Base-by-base conservation (phyloP, 2,113 vertebrate species). In the Sardina pilchardus region DNA sequence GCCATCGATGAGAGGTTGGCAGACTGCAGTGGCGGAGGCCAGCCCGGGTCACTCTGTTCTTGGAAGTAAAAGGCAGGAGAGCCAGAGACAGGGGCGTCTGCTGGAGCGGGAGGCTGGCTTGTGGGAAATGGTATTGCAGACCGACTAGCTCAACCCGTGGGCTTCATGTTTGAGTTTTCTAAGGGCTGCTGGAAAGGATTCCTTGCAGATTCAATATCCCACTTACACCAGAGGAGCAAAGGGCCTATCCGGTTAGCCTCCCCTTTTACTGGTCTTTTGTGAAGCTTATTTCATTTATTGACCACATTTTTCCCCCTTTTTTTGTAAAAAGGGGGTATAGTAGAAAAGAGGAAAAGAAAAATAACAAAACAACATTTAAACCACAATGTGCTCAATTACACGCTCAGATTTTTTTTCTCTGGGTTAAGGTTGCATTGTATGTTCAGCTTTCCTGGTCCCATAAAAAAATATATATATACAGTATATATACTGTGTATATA, bases 1-100 rank as follows among this genome's bases (percentile, higher is more conserved):
- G 81, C n/a, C 84, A 47, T 44, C 63, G 78, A 82, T 84, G 34
- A 71, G 83, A 86, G 78, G 85, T 82, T 82, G 81, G 81, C 63
- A 30, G 63, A 71, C 10, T 10, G 34, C 30, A 71, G 26, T 10
- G 21, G 19, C 39, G 39, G 9, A 1, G 30, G 63, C 63, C 63
- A 30, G 12, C 14, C 8, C 26, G 30, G 50, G 63, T 71, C 63
- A 71, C 26, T 34, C 63, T 71, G 9, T 71, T 71, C 63, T 71
- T 71, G 63, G 63, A 71, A 71, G 63, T 71, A 71, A 30, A 34
- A 34, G 3, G 9, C 26, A 26, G 12, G 10, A 30, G 26, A 17
- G 26, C n/a, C 30, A 67, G 2, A 59, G 59, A 67, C 24, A 17
- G 50, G 50, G 50, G 17, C 50, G 19, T 16, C 56, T 63, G 21